A percentile compares a stretch with the other conserved stretches of the same genome.
These are phyloP conservation scores for Leptinotarsa undecemlineata DNA, from an alignment of 1,140 invertebrate genomes.

Conservation along the genomic window DNA sequence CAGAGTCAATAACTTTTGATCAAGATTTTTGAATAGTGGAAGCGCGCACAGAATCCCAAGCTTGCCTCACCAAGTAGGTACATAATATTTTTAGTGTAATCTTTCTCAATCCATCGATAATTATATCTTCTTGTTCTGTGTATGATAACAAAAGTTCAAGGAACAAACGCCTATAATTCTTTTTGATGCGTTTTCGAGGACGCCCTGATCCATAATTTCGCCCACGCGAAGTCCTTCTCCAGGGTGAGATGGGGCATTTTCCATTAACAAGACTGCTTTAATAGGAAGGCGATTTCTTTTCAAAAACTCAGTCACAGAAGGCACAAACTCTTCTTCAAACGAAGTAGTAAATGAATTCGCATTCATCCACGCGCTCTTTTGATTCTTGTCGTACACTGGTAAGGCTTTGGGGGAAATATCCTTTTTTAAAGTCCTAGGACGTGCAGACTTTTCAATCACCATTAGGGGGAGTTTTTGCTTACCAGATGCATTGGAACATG, in stretches of 20 bases:
- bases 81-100: too few relatives aligned
- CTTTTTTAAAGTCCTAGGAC: background rate
- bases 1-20: slow-evolving; percentile 9
- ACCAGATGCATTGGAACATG: slow-evolving; percentile 54
- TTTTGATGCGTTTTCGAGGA: slow-evolving; percentile 40
- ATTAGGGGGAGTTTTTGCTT: slow-evolving; percentile 50
- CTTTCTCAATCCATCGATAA: too few relatives aligned
- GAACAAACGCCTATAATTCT: too few relatives aligned
- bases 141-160: too few relatives aligned
- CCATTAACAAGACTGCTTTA: slow-evolving; percentile 46
- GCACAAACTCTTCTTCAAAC: slow-evolving; percentile 34
- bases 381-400: too few relatives aligned
- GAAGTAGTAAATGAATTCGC: slow-evolving; percentile 28
- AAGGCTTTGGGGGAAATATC: too few relatives aligned
- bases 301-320: slow-evolving; percentile 24
- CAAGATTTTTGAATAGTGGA: slow-evolving; percentile 18
- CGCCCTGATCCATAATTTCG: slow-evolving; percentile 48
- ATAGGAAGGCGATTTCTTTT: slow-evolving; percentile 17
- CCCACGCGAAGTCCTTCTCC: slow-evolving; percentile 14
- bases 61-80: too few relatives aligned
- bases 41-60: too few relatives aligned
- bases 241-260: slow-evolving; percentile 49
- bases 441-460: slow-evolving; percentile 32
- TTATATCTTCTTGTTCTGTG: too few relatives aligned
- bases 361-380: slow-evolving; percentile 14